Conservation (phyloP, 2,113 vertebrate species). For the Antechinus flavipes region DNA sequence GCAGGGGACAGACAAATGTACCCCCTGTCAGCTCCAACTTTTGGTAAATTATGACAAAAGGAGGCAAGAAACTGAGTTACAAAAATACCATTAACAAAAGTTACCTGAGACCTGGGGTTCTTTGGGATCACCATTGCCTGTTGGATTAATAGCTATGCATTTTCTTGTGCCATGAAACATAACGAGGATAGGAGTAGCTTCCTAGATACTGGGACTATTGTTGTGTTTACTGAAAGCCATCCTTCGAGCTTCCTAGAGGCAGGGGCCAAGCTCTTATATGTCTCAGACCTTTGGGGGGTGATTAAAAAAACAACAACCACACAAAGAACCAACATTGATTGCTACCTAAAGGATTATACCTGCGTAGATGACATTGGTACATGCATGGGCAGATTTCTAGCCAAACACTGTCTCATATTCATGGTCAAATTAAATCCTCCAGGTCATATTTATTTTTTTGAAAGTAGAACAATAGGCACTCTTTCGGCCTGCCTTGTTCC, state of each 20-base stretch:
- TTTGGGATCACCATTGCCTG: conserved; percentile 35
- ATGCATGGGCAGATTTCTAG: conserved; percentile 49
- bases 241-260: conserved; percentile 50
- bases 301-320: conserved; percentile 1
- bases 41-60: conserved; percentile 54
- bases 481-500: conserved; percentile 71
- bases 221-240: conserved; percentile 64
- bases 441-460: conserved; percentile 66
- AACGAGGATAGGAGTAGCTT: conserved; percentile 56
- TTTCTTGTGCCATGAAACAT: conserved; percentile 54
- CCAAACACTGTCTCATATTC: conserved; percentile 68
- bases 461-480: conserved; percentile 66
- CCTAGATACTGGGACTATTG: background rate
- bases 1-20: conserved; percentile 17
- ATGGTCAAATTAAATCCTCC: conserved; percentile 65
- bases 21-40: conserved; percentile 39
- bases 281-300: conserved; percentile 38
- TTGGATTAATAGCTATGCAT: conserved; percentile 35
- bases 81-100: conserved; percentile 59
- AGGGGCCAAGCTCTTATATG: conserved; percentile 31
- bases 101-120: conserved; percentile 38
- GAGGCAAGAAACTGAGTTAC: too few species aligned
- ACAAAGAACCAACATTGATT: conserved; percentile 42
- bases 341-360: conserved; percentile 24
- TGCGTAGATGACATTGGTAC: conserved; percentile 48